Percentiles rank a stretch among this genome's conserved stretches.
Conservation (phyloP, 2,113 vertebrate species). For the Turnix velox region DNA sequence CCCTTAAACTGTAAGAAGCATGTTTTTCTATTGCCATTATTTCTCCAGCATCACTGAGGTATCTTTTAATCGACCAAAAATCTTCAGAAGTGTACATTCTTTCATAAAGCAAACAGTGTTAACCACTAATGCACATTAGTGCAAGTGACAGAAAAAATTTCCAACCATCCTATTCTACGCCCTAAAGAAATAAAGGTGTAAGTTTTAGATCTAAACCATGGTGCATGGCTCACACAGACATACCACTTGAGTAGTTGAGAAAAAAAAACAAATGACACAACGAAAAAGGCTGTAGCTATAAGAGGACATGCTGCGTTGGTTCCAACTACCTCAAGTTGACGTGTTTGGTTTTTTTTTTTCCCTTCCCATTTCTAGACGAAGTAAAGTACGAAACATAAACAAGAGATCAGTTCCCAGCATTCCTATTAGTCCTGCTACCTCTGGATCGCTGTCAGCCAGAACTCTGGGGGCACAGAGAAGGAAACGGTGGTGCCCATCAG, state of each 20-base stretch:
- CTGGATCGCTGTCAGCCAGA: neutral
- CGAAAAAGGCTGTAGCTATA: neutral
- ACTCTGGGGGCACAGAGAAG: neutral
- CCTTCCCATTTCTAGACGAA: neutral
- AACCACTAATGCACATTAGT: neutral
- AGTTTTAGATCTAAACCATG: neutral
- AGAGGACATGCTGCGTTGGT: neutral
- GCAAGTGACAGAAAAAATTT: fast-evolving
- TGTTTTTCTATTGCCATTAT: neutral
- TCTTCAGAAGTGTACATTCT: neutral
- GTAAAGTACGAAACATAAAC: fast-evolving
- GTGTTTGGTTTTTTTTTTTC: neutral
- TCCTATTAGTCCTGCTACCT: neutral
- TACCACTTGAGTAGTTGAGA: neutral
- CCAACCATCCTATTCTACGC: neutral
- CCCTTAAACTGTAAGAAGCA: neutral
- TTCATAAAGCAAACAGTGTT: fast-evolving
- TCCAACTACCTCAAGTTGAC: fast-evolving
- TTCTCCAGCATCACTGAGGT: neutral
- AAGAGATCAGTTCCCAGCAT: neutral
- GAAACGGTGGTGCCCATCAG: neutral
- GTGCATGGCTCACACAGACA: neutral
- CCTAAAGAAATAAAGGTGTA: neutral
- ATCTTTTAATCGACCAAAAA: neutral
- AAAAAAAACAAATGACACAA: neutral